These are phyloP conservation scores for Philypnodon macrostomus DNA, from an alignment of 2,797 vertebrate species.

Conservation along the genomic window DNA sequence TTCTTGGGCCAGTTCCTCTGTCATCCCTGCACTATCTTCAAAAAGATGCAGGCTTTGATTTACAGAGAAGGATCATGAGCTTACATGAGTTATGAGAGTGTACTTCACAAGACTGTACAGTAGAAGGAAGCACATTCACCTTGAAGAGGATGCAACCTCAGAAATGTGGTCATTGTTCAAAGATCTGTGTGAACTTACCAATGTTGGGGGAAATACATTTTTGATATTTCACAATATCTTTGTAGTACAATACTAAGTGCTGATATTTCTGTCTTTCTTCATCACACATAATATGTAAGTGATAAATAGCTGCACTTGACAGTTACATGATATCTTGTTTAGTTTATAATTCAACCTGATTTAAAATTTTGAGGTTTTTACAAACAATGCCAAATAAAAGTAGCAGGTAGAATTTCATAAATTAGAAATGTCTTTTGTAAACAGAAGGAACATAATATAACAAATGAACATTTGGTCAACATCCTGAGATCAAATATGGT, in stretches of 20 bases:
- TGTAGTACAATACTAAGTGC: too few relatives aligned
- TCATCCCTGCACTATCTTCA: background rate
- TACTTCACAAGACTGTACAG: background rate
- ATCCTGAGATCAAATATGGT: slow-evolving; percentile 27
- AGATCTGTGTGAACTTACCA: slow-evolving; percentile 9
- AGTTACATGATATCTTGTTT: too few relatives aligned
- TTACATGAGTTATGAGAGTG: slow-evolving; percentile 19
- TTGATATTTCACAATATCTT: too few relatives aligned
- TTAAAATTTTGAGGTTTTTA: too few relatives aligned
- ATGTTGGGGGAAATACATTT: slow-evolving; percentile 10
- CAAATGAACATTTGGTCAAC: too few relatives aligned
- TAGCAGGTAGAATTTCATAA: too few relatives aligned
- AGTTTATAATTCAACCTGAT: too few relatives aligned
- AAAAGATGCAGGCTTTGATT: slow-evolving; percentile 2
- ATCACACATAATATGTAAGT: too few relatives aligned
- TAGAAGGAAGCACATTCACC: slow-evolving; percentile 7
- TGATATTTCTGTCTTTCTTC: too few relatives aligned
- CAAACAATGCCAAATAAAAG: background rate
- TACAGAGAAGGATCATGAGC: slow-evolving; percentile 7
- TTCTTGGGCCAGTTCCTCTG: background rate
- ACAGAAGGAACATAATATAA: too few relatives aligned
- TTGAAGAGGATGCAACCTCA: slow-evolving; percentile 1
- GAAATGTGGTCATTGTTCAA: slow-evolving; percentile 1
- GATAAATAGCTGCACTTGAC: too few relatives aligned
- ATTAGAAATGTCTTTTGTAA: too few relatives aligned